Conservation (phyloP, 2,797 vertebrate species). For the Leptoclinus maculatus region DNA sequence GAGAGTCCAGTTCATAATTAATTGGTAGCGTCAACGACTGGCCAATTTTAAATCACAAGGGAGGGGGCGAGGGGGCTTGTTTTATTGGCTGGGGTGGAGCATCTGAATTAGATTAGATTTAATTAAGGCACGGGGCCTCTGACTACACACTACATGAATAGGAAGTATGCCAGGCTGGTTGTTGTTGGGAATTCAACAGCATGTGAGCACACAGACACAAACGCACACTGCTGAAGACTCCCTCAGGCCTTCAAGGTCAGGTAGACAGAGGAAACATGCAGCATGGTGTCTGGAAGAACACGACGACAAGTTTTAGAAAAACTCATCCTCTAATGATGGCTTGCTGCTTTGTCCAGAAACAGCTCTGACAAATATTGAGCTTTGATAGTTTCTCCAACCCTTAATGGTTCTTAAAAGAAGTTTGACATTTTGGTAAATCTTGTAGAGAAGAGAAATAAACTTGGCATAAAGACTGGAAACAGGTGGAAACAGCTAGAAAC, state of each 20-base stretch:
- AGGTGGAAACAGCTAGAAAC: no score
- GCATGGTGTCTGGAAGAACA: conserved; percentile 44
- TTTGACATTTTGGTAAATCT: background rate
- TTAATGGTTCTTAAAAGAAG: background rate
- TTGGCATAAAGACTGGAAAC: background rate
- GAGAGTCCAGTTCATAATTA: conserved; percentile 69
- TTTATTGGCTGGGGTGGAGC: conserved; percentile 78
- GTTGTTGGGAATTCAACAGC: conserved; percentile 60
- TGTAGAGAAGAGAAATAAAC: background rate
- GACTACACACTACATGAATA: conserved; percentile 68
- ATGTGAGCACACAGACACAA: conserved; percentile 16
- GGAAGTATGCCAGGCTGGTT: conserved; percentile 60
- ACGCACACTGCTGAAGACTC: conserved; percentile 36
- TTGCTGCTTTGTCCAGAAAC: conserved; percentile 10
- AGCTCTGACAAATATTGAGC: conserved; percentile 1
- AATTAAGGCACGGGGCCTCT: conserved; percentile 75
- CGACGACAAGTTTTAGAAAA: conserved; percentile 20
- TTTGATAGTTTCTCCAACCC: background rate
- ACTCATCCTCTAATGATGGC: background rate
- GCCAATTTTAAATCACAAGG: conserved; percentile 76
- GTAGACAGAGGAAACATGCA: conserved; percentile 60
- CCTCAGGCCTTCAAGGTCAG: conserved; percentile 70
- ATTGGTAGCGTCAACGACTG: conserved; percentile 69
- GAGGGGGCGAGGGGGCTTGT: conserved; percentile 67
- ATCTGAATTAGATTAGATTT: conserved; percentile 80